Evolutionary conservation across 2,888 invertebrate species (phyloP).

Genomic region (Xestia ashworthii): DNA sequence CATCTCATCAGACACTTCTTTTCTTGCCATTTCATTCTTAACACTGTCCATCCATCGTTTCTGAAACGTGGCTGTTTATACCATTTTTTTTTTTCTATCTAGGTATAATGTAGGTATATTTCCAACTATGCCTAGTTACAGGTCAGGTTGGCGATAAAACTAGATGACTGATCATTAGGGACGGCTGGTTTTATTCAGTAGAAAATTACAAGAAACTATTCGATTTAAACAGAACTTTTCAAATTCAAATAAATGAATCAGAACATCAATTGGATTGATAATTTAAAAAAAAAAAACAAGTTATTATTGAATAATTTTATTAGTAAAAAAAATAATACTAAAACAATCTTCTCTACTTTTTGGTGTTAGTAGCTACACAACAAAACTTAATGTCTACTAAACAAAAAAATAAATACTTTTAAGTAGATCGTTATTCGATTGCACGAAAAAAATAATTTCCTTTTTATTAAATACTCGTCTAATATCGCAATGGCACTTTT

Average conservation of each 20-base stretch:
- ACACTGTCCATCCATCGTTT: too few relatives aligned
- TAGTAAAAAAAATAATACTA: conserved; percentile 82
- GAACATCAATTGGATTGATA: neutral
- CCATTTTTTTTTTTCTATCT: too few relatives aligned
- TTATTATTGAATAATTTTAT: conserved; percentile 72
- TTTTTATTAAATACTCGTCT: conserved; percentile 58
- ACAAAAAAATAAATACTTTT: conserved; percentile 83
- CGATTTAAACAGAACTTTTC: neutral
- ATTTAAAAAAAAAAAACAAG: conserved; percentile 36
- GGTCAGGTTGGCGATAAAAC: neutral
- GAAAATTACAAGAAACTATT: neutral
- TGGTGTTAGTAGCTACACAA: conserved; percentile 89
- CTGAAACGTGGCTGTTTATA: too few relatives aligned
- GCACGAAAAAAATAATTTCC: conserved; percentile 75
- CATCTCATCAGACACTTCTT: too few relatives aligned
- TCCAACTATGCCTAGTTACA: too few relatives aligned
- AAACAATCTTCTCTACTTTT: conserved; percentile 84
- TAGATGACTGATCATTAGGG: neutral
- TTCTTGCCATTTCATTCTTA: too few relatives aligned
- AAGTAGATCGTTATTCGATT: conserved; percentile 80
- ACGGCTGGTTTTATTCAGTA: neutral
- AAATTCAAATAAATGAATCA: neutral
- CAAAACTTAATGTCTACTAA: conserved; percentile 77
- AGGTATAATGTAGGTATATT: too few relatives aligned
- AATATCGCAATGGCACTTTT: conserved; percentile 84